These are phyloP conservation scores for Sarcophaga variegata DNA, from an alignment of 2,888 invertebrate genomes.

Conservation along the genomic window DNA sequence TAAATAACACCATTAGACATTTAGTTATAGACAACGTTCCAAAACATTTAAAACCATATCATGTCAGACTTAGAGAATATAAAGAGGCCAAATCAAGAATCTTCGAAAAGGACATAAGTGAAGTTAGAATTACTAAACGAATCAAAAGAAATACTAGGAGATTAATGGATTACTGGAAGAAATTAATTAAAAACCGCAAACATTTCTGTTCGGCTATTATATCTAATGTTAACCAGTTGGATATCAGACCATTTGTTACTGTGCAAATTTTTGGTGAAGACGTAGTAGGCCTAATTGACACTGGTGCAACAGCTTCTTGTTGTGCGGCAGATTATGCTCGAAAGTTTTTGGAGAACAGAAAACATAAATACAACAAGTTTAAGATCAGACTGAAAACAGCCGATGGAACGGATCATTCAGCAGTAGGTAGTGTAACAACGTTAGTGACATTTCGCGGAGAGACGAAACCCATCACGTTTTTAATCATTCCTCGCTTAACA, in stretches of 20 bases:
- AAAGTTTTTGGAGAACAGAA: neutral
- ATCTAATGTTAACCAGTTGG: neutral
- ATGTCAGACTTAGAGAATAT: slow-evolving; percentile 15
- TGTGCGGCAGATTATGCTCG: slow-evolving; percentile 7
- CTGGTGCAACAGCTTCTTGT: slow-evolving; percentile 32
- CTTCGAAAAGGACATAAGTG: slow-evolving; percentile 16
- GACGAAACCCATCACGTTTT: neutral
- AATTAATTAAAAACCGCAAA: neutral
- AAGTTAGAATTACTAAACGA: too few relatives aligned
- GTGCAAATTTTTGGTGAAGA: slow-evolving; percentile 18
- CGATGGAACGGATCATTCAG: slow-evolving; percentile 18
- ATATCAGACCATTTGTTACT: slow-evolving; percentile 20
- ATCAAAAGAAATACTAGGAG: neutral
- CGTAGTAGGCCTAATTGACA: slow-evolving; percentile 36
- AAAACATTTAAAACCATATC: slow-evolving; percentile 8
- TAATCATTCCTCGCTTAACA: neutral
- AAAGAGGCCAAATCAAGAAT: neutral
- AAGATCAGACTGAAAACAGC: slow-evolving; percentile 8
- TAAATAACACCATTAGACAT: neutral
- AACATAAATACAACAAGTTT: slow-evolving; percentile 15
- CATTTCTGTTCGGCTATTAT: slow-evolving; percentile 20
- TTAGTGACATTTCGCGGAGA: neutral
- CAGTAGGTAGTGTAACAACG: slow-evolving; percentile 4
- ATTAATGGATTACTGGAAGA: neutral
- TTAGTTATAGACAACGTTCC: neutral